Evolutionary conservation across 1,140 invertebrate genomes (phyloP), one percentile per base, ranked within the genome.

Genomic region (Potamilus streckersoni): DNA sequence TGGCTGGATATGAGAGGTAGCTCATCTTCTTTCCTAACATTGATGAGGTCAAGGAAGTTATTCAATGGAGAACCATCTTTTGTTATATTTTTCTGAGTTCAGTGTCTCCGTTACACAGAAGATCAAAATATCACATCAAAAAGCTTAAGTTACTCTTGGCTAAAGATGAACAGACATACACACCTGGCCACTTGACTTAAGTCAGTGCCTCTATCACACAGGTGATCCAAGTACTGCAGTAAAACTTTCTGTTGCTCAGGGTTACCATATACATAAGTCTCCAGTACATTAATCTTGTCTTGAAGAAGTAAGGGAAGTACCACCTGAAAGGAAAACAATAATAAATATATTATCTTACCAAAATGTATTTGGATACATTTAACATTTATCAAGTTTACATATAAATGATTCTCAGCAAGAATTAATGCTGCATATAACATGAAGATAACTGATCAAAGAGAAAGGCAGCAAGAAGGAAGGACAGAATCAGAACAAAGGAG

Each of bases 271-370:
- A 95, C 85, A 89, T 94, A 94, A 73, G 93, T 92, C 87, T 95
- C 93, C 62, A 93, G 91, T 49, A 94, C 82, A 80, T 91, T 92
- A 38, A 92, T 81, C 85, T 94, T 94, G 83, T 95, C 94, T 91
- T 95, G 94, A 17, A 95, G 88, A 81, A 95, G 90, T 23, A 95
- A 87, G 20, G 94, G 94, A 79, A 95, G 88, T 8, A 95, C 79
- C 80, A 95, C 84, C 86, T 87, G 66, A 15, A 80, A 74, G 17
- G 58, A 69, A 63, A 19, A 12, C 17, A 17, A 70, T 13, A 8
- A 6, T 6, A 8, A 23, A 19, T 16, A 74, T 58, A 38, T 69
- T 66, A 19, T 59, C 62, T 55, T 68, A 49, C 6, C 11, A 11
- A 49, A 49, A 49, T 49, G 38, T 49, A 49, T 11, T 49, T 8